Conservation (phyloP, 1,140 invertebrate species). For the Tetragnatha versicolor region DNA sequence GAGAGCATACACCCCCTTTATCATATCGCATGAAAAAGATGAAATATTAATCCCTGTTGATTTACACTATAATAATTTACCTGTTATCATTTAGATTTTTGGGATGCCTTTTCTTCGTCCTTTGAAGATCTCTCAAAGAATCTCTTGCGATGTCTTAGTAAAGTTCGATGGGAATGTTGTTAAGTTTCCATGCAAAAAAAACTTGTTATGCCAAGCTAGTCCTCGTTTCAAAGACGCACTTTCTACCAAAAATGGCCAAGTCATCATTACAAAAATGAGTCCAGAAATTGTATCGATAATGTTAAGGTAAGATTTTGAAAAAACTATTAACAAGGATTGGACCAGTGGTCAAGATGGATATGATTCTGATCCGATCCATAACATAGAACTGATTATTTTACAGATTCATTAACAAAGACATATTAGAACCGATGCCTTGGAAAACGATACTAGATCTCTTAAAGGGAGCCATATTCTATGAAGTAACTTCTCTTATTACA, state of each 20-base stretch:
- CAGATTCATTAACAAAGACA: background rate
- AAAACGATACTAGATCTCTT: background rate
- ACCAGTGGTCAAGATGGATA: too few relatives aligned
- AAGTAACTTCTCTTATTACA: background rate
- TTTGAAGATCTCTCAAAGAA: too few relatives aligned
- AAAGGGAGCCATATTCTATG: background rate
- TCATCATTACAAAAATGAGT: background rate
- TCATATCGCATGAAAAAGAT: too few relatives aligned
- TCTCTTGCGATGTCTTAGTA: background rate
- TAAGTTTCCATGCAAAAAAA: background rate
- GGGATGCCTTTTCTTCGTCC: too few relatives aligned
- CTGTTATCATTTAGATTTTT: too few relatives aligned
- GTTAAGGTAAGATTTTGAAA: background rate
- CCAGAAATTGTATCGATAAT: background rate
- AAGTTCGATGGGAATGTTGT: background rate
- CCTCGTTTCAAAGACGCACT: background rate
- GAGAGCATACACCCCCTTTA: too few relatives aligned
- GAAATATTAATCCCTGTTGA: too few relatives aligned
- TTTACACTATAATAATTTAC: too few relatives aligned
- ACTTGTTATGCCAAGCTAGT: background rate
- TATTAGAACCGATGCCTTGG: background rate
- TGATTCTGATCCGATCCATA: too few relatives aligned
- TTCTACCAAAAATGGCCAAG: background rate
- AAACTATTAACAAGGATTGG: background rate
- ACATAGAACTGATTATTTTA: background rate